These are phyloP conservation scores for Raja brachyura DNA, from an alignment of 2,113 vertebrate species.

Conservation along the genomic window DNA sequence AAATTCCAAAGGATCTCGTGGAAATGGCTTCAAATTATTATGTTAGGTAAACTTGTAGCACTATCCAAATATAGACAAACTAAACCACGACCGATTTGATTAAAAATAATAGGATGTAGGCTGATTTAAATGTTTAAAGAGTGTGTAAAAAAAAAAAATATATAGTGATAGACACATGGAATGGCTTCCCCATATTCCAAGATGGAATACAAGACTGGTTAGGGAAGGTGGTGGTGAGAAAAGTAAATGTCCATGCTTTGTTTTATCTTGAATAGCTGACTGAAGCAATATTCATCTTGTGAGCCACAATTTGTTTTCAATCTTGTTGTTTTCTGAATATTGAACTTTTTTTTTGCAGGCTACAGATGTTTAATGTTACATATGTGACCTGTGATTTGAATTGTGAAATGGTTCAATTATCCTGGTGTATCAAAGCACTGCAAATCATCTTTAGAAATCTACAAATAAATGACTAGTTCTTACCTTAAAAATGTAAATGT, in stretches of 20 bases:
- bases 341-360: not conserved
- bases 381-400: not conserved
- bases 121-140: not conserved
- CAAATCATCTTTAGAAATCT: not conserved
- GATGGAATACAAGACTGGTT: not conserved
- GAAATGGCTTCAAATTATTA: too few relatives aligned
- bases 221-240: not conserved
- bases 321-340: not conserved
- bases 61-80: not conserved
- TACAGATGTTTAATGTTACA: not conserved
- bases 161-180: not conserved
- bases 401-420: not conserved
- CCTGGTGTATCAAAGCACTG: not conserved
- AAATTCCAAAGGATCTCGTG: not conserved
- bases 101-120: not conserved
- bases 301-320: not conserved
- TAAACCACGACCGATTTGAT: not conserved
- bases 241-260: too few relatives aligned
- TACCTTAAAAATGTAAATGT: not conserved
- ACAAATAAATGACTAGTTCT: not conserved
- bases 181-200: not conserved
- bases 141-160: not conserved
- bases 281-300: not conserved
- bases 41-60: not conserved
- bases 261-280: not conserved